Conservation (phyloP, 2,113 vertebrate species). For the Cnemophilus loriae region DNA sequence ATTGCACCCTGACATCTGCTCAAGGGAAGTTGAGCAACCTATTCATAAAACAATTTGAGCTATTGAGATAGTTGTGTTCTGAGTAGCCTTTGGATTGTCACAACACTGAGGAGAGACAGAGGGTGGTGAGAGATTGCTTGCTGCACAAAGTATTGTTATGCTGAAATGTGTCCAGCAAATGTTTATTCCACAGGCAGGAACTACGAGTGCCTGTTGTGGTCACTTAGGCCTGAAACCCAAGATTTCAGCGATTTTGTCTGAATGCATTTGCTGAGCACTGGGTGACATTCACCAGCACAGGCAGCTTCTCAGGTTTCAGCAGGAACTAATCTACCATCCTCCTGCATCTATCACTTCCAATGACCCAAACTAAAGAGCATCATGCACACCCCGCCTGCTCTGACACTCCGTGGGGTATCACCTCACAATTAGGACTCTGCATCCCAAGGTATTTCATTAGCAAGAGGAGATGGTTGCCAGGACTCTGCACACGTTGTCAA, state of each 20-base stretch:
- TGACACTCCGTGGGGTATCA: slow-evolving; percentile 54
- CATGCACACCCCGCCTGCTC: slow-evolving; percentile 4
- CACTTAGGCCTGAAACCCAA: slow-evolving; percentile 66
- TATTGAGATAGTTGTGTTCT: neutral
- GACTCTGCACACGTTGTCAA: slow-evolving; percentile 33
- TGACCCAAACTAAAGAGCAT: slow-evolving; percentile 71
- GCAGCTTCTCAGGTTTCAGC: slow-evolving; percentile 71
- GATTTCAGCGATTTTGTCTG: slow-evolving; percentile 59
- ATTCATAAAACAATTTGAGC: neutral
- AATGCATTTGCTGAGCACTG: slow-evolving; percentile 58
- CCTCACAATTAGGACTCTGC: slow-evolving; percentile 51
- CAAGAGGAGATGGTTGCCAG: slow-evolving; percentile 21
- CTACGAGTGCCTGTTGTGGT: slow-evolving; percentile 8
- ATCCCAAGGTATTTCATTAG: slow-evolving; percentile 24
- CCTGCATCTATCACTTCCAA: slow-evolving; percentile 71
- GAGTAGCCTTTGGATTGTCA: neutral
- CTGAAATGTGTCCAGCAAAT: slow-evolving; percentile 2
- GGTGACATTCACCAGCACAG: slow-evolving; percentile 70
- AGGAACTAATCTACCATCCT: slow-evolving; percentile 68
- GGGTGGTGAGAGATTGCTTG: neutral
- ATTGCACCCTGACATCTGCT: neutral
- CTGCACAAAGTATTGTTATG: neutral
- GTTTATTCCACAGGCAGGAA: slow-evolving; percentile 42
- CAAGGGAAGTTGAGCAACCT: neutral
- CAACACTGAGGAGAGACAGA: neutral